Percentiles rank a stretch among this genome's conserved stretches.
phyloP scores from a whole-genome alignment of 2,797 vertebrate genomes.

The Myoxocephalus aenaeus region DNA sequence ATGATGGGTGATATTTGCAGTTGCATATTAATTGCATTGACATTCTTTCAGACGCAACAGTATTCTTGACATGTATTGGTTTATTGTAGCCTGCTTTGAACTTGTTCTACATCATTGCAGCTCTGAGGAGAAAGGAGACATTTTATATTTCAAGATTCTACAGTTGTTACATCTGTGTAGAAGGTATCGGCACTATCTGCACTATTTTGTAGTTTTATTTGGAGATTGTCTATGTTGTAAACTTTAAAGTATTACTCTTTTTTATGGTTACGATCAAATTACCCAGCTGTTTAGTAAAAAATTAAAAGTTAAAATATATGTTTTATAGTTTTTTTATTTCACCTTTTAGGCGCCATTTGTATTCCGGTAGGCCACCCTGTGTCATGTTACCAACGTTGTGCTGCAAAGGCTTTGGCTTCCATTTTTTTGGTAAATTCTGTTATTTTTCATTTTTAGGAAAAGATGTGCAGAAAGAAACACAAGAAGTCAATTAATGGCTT shows the following conservation, averaged over 20 bases:
- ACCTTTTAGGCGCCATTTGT: not conserved
- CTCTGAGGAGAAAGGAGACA: not conserved
- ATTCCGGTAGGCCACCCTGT: not conserved
- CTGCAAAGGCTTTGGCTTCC: not conserved
- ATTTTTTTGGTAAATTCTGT: not conserved
- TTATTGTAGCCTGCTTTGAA: not conserved
- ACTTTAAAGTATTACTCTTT: too few relatives aligned
- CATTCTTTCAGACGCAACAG: slow-evolving; percentile 23
- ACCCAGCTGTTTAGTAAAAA: too few relatives aligned
- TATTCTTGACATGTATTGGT: slow-evolving; percentile 8
- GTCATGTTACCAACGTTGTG: not conserved
- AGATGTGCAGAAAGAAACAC: not conserved
- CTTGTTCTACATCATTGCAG: not conserved
- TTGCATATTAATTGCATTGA: slow-evolving; percentile 30
- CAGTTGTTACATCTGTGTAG: not conserved
- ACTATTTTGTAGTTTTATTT: too few relatives aligned
- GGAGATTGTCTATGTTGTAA: too few relatives aligned
- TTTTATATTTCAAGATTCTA: slow-evolving; percentile 15
- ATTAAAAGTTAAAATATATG: too few relatives aligned
- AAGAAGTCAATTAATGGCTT: too few relatives aligned
- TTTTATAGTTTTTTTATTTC: not conserved
- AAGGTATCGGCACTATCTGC: not conserved
- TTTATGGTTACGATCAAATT: not conserved
- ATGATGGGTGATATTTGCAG: slow-evolving; percentile 41
- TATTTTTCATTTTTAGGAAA: not conserved